These are phyloP conservation scores for Holothuria scabra DNA, from an alignment of 53 echinoderm and acorn worm genomes.

Conservation along the genomic window DNA sequence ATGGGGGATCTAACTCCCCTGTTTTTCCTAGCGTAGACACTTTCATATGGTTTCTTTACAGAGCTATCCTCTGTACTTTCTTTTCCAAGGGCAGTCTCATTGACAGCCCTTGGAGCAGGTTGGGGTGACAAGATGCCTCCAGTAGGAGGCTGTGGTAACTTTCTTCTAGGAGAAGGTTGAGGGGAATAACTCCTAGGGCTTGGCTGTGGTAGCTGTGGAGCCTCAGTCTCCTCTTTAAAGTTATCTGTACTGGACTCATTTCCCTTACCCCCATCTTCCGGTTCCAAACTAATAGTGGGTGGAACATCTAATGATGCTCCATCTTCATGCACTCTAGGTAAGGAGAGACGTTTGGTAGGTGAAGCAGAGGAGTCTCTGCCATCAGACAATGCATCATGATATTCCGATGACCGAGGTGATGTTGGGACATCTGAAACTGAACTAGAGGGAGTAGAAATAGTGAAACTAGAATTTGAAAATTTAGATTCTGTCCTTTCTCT, in stretches of 20 bases:
- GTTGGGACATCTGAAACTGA: conserved; percentile 55
- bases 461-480: conserved; percentile 73
- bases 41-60: conserved; percentile 29
- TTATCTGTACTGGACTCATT: conserved; percentile 13
- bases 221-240: neutral
- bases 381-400: conserved; percentile 41
- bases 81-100: neutral
- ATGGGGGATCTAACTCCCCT: conserved; percentile 38
- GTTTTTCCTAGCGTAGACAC: conserved; percentile 22
- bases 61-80: too few relatives aligned
- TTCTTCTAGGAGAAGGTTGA: conserved; percentile 8
- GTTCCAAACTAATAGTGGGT: neutral
- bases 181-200: neutral
- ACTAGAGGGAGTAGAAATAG: conserved; percentile 80
- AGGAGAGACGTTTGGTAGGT: conserved; percentile 14
- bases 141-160: neutral
- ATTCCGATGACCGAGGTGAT: conserved; percentile 39
- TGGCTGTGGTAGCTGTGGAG: neutral
- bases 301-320: neutral
- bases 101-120: neutral
- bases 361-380: conserved; percentile 9
- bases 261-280: conserved; percentile 30
- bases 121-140: neutral
- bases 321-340: neutral
- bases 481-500: conserved; percentile 58